Evolutionary conservation across 2,888 invertebrate species (phyloP).

Genomic region (Parnassius apollo): DNA sequence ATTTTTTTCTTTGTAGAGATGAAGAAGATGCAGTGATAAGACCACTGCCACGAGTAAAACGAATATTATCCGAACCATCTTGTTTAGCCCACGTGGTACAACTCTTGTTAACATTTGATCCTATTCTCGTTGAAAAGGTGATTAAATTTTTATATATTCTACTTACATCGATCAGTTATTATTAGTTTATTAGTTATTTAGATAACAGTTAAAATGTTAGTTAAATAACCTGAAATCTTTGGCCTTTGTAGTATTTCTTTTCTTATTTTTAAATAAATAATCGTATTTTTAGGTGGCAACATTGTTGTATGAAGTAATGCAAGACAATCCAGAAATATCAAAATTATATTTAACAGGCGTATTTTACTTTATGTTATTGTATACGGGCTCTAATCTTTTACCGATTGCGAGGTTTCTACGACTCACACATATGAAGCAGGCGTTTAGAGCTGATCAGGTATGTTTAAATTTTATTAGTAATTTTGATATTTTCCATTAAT

Average conservation of each 20-base stretch:
- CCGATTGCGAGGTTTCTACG: conserved; percentile 97
- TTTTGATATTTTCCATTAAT: too few relatives aligned
- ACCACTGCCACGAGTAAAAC: conserved; percentile 95
- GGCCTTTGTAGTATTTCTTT: background rate
- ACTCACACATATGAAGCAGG: conserved; percentile 97
- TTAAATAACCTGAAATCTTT: too few relatives aligned
- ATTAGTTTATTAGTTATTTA: background rate
- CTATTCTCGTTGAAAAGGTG: conserved; percentile 94
- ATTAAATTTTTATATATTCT: background rate
- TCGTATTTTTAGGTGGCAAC: conserved; percentile 85
- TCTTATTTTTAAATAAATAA: background rate
- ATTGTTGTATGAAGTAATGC: conserved; percentile 92
- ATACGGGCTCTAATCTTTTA: conserved; percentile 98
- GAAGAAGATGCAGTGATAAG: conserved; percentile 96
- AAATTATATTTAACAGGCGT: conserved; percentile 97
- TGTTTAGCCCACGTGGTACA: conserved; percentile 97
- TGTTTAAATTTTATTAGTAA: background rate
- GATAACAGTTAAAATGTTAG: too few relatives aligned
- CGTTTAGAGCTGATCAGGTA: conserved; percentile 95
- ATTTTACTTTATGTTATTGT: conserved; percentile 99
- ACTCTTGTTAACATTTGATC: conserved; percentile 97
- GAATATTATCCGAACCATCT: conserved; percentile 92
- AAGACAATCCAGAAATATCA: conserved; percentile 97
- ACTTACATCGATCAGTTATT: background rate
- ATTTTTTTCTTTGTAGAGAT: conserved; percentile 81